phyloP scores from a whole-genome alignment of 2,797 vertebrate genomes.

The Myotis findleyi region DNA sequence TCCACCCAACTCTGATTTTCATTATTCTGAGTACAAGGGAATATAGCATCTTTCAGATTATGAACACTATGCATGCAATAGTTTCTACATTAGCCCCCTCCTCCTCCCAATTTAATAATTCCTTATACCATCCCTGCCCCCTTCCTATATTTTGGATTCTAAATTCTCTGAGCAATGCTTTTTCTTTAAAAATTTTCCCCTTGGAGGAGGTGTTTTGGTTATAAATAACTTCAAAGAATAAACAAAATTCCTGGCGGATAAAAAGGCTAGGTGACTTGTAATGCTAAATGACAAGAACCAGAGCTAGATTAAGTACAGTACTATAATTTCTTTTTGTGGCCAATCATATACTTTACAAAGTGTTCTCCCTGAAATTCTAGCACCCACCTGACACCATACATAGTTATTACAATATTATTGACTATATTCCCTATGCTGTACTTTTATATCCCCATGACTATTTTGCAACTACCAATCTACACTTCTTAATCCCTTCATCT shows the following conservation, averaged over 20 bases:
- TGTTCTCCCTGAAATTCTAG: not conserved
- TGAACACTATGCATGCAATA: not conserved
- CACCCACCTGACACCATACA: not conserved
- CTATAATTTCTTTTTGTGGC: not conserved
- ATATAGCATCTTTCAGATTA: not conserved
- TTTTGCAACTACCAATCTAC: not conserved
- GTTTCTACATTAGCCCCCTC: not conserved
- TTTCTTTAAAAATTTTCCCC: not conserved
- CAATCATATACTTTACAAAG: not conserved
- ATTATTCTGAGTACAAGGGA: not conserved
- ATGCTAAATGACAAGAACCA: not conserved
- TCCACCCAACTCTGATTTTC: not conserved
- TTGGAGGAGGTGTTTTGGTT: constrained; percentile 51
- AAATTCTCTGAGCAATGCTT: not conserved
- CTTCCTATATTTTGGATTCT: not conserved
- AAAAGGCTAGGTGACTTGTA: not conserved
- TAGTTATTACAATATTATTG: not conserved
- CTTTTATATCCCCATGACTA: not conserved
- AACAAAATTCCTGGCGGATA: constrained; percentile 47
- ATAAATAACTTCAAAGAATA: constrained; percentile 45
- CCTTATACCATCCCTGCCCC: not conserved
- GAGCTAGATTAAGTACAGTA: not conserved
- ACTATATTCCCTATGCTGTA: not conserved
- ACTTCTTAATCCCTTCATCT: not conserved
- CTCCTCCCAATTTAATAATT: not conserved